Conservation (phyloP, 2,797 vertebrate genomes). For the Octomys mimax region DNA sequence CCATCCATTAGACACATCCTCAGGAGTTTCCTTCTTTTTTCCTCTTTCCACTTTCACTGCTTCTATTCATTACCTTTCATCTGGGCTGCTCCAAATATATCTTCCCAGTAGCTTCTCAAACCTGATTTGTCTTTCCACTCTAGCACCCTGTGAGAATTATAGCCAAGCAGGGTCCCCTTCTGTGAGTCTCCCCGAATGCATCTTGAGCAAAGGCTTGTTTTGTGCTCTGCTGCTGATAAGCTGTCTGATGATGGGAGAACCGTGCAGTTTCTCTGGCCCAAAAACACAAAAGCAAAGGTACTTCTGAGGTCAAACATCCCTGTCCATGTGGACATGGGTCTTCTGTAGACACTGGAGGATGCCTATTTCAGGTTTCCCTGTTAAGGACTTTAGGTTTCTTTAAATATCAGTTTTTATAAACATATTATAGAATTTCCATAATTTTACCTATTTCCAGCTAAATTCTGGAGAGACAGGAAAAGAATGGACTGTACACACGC, state of each 20-base stretch:
- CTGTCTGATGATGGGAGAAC: neutral
- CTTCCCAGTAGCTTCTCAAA: neutral
- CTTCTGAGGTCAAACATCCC: neutral
- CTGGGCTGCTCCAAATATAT: neutral
- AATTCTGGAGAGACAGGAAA: neutral
- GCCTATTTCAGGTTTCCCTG: neutral
- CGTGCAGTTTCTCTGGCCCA: neutral
- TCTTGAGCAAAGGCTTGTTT: neutral
- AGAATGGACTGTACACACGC: neutral
- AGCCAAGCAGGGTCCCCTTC: neutral
- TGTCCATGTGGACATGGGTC: accelerated
- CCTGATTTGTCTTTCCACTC: neutral
- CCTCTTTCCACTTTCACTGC: neutral
- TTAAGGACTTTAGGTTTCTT: neutral
- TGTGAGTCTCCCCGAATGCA: neutral
- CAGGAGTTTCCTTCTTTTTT: neutral
- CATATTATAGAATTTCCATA: neutral
- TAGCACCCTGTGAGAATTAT: neutral
- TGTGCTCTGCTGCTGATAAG: neutral
- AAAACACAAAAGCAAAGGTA: neutral
- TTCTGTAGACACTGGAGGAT: neutral
- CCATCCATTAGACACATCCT: accelerated
- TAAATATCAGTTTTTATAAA: neutral
- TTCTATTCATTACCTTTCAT: neutral
- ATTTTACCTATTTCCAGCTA: neutral